Conservation (phyloP, 2,113 vertebrate genomes). For the Jacana jacana region DNA sequence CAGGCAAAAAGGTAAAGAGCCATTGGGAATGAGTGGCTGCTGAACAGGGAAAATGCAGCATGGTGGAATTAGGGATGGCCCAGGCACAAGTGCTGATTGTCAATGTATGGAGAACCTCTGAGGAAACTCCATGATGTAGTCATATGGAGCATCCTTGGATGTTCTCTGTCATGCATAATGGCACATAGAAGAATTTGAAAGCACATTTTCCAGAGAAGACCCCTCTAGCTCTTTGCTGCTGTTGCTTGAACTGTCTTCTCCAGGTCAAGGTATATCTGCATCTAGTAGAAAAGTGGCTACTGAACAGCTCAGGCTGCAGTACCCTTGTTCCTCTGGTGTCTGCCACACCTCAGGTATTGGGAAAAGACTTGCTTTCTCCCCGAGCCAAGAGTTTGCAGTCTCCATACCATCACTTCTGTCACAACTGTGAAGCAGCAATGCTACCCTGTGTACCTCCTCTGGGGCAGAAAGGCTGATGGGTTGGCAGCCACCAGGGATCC, state of each 20-base stretch:
- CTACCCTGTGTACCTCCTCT: not conserved
- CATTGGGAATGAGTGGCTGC: not conserved
- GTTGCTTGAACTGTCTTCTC: not conserved
- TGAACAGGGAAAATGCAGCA: not conserved
- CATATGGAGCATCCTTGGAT: not conserved
- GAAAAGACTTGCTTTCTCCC: not conserved
- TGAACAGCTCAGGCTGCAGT: not conserved
- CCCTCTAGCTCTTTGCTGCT: not conserved
- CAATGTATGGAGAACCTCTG: not conserved
- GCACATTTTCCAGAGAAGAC: not conserved
- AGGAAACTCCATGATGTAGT: not conserved
- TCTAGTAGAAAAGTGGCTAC: not conserved
- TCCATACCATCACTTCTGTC: not conserved
- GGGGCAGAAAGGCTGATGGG: not conserved
- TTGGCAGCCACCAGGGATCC: conserved; percentile 4
- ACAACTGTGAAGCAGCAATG: not conserved
- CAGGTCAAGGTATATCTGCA: not conserved
- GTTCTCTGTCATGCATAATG: not conserved
- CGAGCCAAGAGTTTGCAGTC: not conserved
- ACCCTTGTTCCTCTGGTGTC: not conserved
- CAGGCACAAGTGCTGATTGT: not conserved
- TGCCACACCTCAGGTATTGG: not conserved
- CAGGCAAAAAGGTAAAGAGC: not conserved
- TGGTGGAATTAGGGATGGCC: not conserved
- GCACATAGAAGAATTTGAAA: not conserved